Evolutionary conservation across 2,797 vertebrate species (phyloP).

Genomic region (Ctenopoma multispine): DNA sequence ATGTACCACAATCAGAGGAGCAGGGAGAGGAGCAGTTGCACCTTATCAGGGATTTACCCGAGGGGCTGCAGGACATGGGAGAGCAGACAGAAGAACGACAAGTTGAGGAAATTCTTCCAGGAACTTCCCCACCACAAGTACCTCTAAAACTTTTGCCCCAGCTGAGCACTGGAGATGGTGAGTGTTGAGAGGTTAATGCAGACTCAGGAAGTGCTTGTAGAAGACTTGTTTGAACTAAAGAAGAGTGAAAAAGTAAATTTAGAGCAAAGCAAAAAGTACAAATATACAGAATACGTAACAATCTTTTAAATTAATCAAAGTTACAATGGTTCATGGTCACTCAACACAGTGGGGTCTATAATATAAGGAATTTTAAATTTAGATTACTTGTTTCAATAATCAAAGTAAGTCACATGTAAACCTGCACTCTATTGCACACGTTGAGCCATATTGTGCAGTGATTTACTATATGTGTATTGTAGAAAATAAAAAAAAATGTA

Average conservation of each 20-base stretch:
- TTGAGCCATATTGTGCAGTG: too few species aligned
- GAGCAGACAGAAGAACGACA: conserved; percentile 69
- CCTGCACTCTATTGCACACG: too few species aligned
- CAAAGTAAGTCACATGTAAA: too few species aligned
- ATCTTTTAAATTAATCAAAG: too few species aligned
- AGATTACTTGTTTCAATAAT: too few species aligned
- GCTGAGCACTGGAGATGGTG: conserved; percentile 78
- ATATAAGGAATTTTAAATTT: too few species aligned
- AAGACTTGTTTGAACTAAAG: background rate
- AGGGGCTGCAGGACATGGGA: conserved; percentile 69
- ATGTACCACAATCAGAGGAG: conserved; percentile 46
- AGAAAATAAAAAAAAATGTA: too few species aligned
- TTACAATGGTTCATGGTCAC: too few species aligned
- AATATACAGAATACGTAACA: too few species aligned
- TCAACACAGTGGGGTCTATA: too few species aligned
- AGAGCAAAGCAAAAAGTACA: too few species aligned
- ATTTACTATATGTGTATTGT: too few species aligned
- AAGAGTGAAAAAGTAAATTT: background rate
- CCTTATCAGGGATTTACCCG: conserved; percentile 66
- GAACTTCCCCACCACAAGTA: conserved; percentile 79
- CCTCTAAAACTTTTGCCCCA: conserved; percentile 74
- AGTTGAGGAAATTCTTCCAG: conserved; percentile 69
- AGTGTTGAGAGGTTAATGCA: conserved; percentile 34
- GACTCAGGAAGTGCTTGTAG: background rate
- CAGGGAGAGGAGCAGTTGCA: conserved; percentile 55